Percentiles rank a stretch among this genome's conserved stretches.
phyloP scores from a whole-genome alignment of 2,113 vertebrate genomes.

The Psilopsiagon aymara region DNA sequence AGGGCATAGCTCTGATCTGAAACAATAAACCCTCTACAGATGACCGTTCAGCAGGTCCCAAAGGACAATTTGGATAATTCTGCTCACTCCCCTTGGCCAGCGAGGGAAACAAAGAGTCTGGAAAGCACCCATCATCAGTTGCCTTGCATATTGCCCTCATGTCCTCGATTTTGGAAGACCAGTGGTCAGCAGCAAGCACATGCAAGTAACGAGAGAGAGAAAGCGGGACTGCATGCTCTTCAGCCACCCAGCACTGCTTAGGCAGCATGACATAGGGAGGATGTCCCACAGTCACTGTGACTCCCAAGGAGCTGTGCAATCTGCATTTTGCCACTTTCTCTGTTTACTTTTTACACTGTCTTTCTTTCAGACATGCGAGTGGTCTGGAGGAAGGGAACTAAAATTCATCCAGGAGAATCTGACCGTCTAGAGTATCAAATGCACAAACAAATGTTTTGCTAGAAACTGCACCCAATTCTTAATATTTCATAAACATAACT shows the following conservation, averaged over 20 bases:
- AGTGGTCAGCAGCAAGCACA: neutral
- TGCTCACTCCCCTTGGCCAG: neutral
- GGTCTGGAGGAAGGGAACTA: neutral
- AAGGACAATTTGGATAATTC: neutral
- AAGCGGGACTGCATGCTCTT: rapidly evolving
- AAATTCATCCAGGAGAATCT: neutral
- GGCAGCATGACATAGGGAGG: rapidly evolving
- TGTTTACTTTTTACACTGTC: neutral
- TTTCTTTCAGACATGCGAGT: neutral
- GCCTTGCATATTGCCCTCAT: neutral
- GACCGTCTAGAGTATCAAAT: neutral
- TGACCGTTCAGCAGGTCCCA: neutral
- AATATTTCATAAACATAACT: neutral
- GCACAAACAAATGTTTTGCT: neutral
- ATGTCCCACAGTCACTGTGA: rapidly evolving
- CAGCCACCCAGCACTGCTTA: rapidly evolving
- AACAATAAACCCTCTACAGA: neutral
- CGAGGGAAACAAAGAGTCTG: neutral
- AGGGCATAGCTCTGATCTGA: neutral
- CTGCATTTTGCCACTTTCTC: neutral
- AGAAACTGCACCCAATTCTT: neutral
- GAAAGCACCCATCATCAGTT: neutral
- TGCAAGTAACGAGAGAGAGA: neutral
- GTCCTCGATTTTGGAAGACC: neutral
- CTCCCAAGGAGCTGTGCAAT: rapidly evolving